These are phyloP conservation scores for Prochilodus magdalenae DNA, from an alignment of 2,113 vertebrate species.

Conservation along the genomic window DNA sequence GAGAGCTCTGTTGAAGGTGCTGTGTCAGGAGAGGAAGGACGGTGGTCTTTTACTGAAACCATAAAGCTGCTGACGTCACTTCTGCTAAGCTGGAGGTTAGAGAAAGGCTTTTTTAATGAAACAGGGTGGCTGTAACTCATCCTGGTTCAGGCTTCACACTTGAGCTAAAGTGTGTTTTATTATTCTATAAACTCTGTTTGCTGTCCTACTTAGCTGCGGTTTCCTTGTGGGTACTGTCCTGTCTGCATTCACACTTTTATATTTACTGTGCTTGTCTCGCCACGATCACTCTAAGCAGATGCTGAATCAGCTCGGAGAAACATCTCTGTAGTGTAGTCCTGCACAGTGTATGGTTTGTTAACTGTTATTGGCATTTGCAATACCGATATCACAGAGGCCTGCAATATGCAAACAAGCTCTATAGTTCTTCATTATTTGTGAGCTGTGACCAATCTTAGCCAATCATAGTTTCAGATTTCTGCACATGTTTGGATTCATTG, in stretches of 20 bases:
- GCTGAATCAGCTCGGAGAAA: neutral
- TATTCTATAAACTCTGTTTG: slow-evolving; percentile 48
- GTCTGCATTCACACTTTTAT: neutral
- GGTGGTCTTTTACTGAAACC: slow-evolving; percentile 45
- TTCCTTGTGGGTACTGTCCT: neutral
- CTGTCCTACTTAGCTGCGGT: slow-evolving; percentile 31
- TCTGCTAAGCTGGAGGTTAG: slow-evolving; percentile 28
- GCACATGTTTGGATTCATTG: too few species aligned
- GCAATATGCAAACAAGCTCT: neutral
- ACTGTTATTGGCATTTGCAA: neutral
- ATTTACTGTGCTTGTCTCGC: neutral
- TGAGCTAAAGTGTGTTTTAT: slow-evolving; percentile 56
- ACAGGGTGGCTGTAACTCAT: slow-evolving; percentile 46
- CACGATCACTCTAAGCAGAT: neutral
- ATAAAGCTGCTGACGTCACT: slow-evolving; percentile 59
- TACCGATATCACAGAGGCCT: neutral
- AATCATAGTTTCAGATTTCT: too few species aligned
- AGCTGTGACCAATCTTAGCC: too few species aligned
- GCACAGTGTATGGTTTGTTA: neutral
- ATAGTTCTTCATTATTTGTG: too few species aligned
- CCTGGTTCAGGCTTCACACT: slow-evolving; percentile 42
- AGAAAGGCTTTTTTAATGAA: slow-evolving; percentile 55
- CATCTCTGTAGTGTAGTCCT: neutral
- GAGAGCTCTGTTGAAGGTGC: slow-evolving; percentile 29
- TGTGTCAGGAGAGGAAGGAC: slow-evolving; percentile 32